Evolutionary conservation across 2,113 vertebrate species (phyloP).

Genomic region (Helogale parvula): DNA sequence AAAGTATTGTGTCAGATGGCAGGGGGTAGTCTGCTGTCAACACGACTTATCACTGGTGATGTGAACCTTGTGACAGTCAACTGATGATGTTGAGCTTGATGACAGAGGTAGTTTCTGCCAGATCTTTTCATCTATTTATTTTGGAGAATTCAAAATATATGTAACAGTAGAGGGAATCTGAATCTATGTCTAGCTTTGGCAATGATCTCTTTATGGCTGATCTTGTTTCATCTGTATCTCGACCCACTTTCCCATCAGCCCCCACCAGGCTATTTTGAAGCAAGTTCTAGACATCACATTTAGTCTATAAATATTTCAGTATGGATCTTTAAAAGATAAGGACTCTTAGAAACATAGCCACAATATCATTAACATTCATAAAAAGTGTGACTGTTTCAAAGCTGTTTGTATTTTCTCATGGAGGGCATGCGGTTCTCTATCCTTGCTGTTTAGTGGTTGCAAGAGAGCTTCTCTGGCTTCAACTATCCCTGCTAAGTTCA

Average conservation of each 20-base stretch:
- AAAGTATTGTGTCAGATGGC: neutral
- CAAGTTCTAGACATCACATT: neutral
- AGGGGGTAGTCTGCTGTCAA: neutral
- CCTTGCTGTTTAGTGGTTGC: neutral
- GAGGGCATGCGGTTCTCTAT: neutral
- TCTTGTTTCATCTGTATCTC: neutral
- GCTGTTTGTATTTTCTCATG: neutral
- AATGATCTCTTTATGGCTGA: neutral
- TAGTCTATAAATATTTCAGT: neutral
- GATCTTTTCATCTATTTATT: neutral
- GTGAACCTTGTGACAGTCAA: neutral
- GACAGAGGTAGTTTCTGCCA: neutral
- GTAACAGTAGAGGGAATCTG: neutral
- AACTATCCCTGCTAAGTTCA: neutral
- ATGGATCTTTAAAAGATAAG: neutral
- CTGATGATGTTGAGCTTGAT: neutral
- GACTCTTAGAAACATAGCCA: slow-evolving; percentile 3
- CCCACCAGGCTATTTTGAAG: neutral
- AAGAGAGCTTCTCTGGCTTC: neutral
- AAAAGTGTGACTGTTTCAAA: neutral
- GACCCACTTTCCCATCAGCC: neutral
- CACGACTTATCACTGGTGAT: neutral
- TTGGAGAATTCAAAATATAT: neutral
- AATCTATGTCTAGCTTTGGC: neutral
- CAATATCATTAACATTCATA: neutral